Percentiles rank a stretch among this genome's conserved stretches.
Conservation (phyloP, 2,113 vertebrate genomes). For the Blennius ocellaris region DNA sequence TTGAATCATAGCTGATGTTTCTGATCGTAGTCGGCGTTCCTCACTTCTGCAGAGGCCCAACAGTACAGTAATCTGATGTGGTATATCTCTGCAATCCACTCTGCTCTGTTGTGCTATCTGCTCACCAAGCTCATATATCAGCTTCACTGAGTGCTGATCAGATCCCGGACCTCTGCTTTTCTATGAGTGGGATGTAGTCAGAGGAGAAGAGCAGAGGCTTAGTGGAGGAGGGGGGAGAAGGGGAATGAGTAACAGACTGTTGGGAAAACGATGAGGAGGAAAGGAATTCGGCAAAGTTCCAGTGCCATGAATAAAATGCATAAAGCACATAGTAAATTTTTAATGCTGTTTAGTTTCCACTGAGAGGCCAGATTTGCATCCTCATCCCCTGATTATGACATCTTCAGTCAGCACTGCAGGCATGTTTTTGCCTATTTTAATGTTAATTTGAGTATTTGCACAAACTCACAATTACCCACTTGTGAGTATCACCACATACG, state of each 20-base stretch:
- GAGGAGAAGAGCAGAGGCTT: constrained; percentile 30
- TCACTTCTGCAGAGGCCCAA: constrained; percentile 12
- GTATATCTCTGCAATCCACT: constrained; percentile 44
- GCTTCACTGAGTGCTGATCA: constrained; percentile 48
- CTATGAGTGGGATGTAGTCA: constrained; percentile 43
- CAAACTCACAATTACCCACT: constrained; percentile 37
- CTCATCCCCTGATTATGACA: constrained; percentile 71
- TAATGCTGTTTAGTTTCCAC: constrained; percentile 68
- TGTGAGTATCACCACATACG: constrained; percentile 1
- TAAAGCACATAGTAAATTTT: constrained; percentile 67
- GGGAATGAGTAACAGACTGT: constrained; percentile 23
- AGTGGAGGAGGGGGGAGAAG: constrained; percentile 10
- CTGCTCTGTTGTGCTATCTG: constrained; percentile 40
- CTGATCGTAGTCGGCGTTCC: constrained; percentile 8
- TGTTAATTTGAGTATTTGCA: constrained; percentile 54
- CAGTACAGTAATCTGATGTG: constrained; percentile 35
- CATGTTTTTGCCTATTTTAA: constrained; percentile 60
- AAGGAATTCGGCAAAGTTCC: constrained; percentile 51
- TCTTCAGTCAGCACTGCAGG: constrained; percentile 63
- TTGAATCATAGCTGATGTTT: no score
- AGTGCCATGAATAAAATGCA: constrained; percentile 62
- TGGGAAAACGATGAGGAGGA: constrained; percentile 15
- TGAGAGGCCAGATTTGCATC: constrained; percentile 69
- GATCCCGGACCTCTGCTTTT: constrained; percentile 37
- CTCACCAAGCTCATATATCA: constrained; percentile 56